Conservation (phyloP, 1,140 invertebrate genomes). For the Zaprionus vittiger region DNA sequence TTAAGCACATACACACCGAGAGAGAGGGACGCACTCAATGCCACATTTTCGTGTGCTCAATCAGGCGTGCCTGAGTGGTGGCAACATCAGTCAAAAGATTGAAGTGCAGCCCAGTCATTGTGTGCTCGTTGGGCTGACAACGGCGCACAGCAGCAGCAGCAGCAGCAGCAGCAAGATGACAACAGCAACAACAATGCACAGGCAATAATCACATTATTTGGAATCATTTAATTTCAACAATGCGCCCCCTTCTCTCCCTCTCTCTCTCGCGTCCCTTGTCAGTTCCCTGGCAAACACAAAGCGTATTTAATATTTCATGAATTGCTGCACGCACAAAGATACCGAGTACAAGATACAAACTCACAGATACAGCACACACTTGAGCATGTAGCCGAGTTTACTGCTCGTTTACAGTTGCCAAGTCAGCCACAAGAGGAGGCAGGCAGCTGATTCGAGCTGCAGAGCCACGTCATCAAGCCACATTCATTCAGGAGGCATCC, state of each 20-base stretch:
- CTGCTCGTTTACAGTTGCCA: slow-evolving; percentile 75
- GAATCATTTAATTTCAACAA: slow-evolving; percentile 77
- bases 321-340: slow-evolving; percentile 59
- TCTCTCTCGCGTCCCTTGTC: background rate
- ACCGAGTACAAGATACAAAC: slow-evolving; percentile 48
- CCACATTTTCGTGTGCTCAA: slow-evolving; percentile 62
- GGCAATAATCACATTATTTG: slow-evolving; percentile 76
- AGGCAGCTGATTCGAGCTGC: slow-evolving; percentile 13
- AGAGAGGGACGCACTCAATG: slow-evolving; percentile 24
- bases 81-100: slow-evolving; percentile 62
- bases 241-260: slow-evolving; percentile 16
- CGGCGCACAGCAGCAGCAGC: slow-evolving; percentile 7
- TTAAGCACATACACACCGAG: slow-evolving; percentile 17
- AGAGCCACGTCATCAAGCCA: slow-evolving; percentile 52
- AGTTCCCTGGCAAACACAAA: slow-evolving; percentile 13
- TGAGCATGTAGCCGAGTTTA: slow-evolving; percentile 58
- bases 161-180: slow-evolving; percentile 6
- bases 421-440: slow-evolving; percentile 50
- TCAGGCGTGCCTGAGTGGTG: slow-evolving; percentile 72
- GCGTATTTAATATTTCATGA: slow-evolving; percentile 78
- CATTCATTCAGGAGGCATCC: slow-evolving; percentile 23
- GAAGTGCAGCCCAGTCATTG: slow-evolving; percentile 57
- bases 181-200: slow-evolving; percentile 18
- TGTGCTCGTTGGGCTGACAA: slow-evolving; percentile 39
- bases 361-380: slow-evolving; percentile 54